Conservation (phyloP, 2,797 vertebrate species). For the Gastrophryne carolinensis region DNA sequence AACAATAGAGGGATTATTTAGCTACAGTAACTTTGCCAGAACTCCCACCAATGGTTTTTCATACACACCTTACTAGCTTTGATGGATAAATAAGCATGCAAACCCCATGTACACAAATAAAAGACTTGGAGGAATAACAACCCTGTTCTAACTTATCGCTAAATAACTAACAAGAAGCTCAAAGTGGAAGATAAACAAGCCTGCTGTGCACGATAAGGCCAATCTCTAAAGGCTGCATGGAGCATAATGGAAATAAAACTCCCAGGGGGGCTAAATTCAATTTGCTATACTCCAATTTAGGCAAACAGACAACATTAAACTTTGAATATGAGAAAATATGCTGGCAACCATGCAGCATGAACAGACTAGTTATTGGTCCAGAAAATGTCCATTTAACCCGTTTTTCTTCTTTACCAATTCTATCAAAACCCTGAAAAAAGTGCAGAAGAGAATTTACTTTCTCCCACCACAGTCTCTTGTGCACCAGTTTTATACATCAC, state of each 20-base stretch:
- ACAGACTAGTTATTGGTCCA: neutral
- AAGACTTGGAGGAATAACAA: neutral
- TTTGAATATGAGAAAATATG: neutral
- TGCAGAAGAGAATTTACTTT: too few species aligned
- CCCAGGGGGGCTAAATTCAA: neutral
- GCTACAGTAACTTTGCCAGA: too few species aligned
- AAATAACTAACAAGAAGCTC: neutral
- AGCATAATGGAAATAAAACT: slow-evolving; percentile 2
- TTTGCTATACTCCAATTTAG: neutral
- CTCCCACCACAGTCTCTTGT: too few species aligned
- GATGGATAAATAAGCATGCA: neutral
- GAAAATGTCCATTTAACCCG: neutral
- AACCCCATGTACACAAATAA: neutral
- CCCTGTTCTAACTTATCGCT: neutral
- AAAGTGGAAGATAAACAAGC: neutral
- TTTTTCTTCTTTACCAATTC: too few species aligned
- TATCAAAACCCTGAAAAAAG: too few species aligned
- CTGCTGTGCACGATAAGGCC: slow-evolving; percentile 8
- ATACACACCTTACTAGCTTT: too few species aligned
- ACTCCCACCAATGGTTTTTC: too few species aligned
- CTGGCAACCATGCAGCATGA: neutral
- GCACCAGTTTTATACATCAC: too few species aligned
- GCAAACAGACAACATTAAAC: neutral
- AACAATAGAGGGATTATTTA: too few species aligned
- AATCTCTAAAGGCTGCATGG: neutral